A percentile compares a stretch with the other conserved stretches of the same genome.
These are phyloP conservation scores for Gadopsis bispinosus DNA, from an alignment of 2,797 vertebrate species.

Conservation along the genomic window DNA sequence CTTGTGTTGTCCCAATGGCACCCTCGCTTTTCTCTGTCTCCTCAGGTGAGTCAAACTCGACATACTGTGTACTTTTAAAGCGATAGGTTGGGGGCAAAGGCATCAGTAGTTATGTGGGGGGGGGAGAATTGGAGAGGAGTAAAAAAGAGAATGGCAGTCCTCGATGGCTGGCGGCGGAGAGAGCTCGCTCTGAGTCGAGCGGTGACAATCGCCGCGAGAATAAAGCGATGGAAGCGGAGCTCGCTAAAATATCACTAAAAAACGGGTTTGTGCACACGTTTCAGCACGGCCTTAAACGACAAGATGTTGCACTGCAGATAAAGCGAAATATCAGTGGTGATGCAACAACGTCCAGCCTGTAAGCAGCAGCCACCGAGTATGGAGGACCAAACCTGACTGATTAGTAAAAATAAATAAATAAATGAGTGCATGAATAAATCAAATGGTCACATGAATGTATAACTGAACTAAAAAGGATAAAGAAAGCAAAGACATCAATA, in stretches of 20 bases:
- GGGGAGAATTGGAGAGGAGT: slow-evolving; percentile 56
- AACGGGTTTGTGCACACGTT: slow-evolving; percentile 18
- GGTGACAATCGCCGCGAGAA: slow-evolving; percentile 23
- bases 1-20: slow-evolving; percentile 80
- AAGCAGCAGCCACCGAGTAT: slow-evolving; percentile 50
- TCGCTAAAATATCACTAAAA: slow-evolving; percentile 26
- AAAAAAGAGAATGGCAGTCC: slow-evolving; percentile 70
- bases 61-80: slow-evolving; percentile 84
- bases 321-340: slow-evolving; percentile 26
- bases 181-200: slow-evolving; percentile 50
- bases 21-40: slow-evolving; percentile 82
- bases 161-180: slow-evolving; percentile 61
- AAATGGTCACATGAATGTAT: slow-evolving; percentile 54
- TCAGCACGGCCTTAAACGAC: slow-evolving; percentile 4
- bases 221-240: slow-evolving; percentile 8
- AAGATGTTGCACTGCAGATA: slow-evolving; percentile 20
- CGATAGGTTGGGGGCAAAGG: slow-evolving; percentile 73
- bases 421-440: slow-evolving; percentile 55
- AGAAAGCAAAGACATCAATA: slow-evolving; percentile 18
- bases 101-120: slow-evolving; percentile 61
- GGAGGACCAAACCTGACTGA: slow-evolving; percentile 62
- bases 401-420: slow-evolving; percentile 14
- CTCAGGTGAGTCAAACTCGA: slow-evolving; percentile 82
- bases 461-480: slow-evolving; percentile 34
- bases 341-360: slow-evolving; percentile 35